Conservation (phyloP, 2,113 vertebrate species). For the Nyctibius bracteatus region DNA sequence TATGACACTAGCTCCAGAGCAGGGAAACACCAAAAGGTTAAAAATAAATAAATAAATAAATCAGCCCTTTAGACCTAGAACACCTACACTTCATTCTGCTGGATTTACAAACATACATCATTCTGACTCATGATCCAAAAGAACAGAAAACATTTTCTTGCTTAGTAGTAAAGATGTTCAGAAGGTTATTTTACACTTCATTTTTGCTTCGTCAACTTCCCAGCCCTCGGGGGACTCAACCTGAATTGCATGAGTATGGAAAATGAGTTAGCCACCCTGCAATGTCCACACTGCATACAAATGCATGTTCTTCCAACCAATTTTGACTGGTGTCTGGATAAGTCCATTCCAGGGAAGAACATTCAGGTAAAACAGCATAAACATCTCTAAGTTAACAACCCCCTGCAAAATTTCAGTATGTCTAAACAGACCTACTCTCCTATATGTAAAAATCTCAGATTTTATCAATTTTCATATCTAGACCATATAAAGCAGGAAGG, state of each 20-base stretch:
- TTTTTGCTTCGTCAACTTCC: not conserved
- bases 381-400: not conserved
- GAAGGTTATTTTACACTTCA: not conserved
- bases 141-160: not conserved
- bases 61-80: not conserved
- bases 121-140: not conserved
- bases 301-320: not conserved
- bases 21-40: not conserved
- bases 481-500: not conserved
- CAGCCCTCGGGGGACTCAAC: not conserved
- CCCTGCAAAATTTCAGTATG: not conserved
- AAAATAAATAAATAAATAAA: not conserved
- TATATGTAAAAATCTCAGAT: not conserved
- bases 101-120: not conserved
- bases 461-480: not conserved
- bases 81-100: not conserved
- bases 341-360: not conserved
- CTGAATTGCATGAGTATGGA: not conserved
- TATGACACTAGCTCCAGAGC: not conserved
- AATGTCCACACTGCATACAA: not conserved
- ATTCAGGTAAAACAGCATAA: not conserved
- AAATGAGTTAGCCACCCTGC: not conserved
- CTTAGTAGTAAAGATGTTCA: not conserved
- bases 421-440: not conserved
- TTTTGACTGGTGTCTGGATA: not conserved